phyloP scores from a whole-genome alignment of 2,888 invertebrate genomes.

The Maniola hyperantus region DNA sequence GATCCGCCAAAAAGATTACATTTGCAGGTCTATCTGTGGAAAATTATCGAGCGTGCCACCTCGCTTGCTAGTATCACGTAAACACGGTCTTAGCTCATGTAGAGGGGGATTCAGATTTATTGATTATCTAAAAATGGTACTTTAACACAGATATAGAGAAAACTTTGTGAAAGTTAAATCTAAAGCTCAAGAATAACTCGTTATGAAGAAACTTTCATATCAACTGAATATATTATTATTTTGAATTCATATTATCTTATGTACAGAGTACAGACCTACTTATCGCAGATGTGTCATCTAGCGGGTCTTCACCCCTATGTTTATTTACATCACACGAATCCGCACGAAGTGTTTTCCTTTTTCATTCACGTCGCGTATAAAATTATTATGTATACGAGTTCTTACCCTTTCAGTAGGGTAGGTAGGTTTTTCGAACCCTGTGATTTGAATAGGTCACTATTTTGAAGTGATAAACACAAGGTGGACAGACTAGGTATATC shows the following conservation, averaged over 20 bases:
- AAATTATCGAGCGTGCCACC: too few relatives aligned
- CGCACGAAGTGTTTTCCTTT: neutral
- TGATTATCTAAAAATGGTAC: too few relatives aligned
- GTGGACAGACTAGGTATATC: too few relatives aligned
- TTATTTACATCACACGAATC: neutral
- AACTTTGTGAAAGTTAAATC: too few relatives aligned
- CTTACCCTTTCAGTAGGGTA: neutral
- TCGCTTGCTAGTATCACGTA: too few relatives aligned
- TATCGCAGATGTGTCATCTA: neutral
- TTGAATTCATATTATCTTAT: neutral
- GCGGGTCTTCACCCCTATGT: constrained; percentile 4
- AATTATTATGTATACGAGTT: neutral
- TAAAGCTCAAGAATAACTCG: too few relatives aligned
- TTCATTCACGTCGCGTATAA: neutral
- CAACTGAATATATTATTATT: neutral
- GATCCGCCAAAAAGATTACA: too few relatives aligned
- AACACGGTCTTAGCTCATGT: too few relatives aligned
- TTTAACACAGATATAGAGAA: too few relatives aligned
- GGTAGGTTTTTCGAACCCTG: neutral
- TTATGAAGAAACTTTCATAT: neutral
- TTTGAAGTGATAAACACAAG: neutral
- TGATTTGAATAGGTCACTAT: neutral
- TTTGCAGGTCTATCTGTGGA: too few relatives aligned
- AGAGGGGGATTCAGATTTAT: too few relatives aligned
- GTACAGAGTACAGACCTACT: neutral